Evolutionary conservation across 2,113 vertebrate species (phyloP).

Genomic region (Myotis yumanensis): DNA sequence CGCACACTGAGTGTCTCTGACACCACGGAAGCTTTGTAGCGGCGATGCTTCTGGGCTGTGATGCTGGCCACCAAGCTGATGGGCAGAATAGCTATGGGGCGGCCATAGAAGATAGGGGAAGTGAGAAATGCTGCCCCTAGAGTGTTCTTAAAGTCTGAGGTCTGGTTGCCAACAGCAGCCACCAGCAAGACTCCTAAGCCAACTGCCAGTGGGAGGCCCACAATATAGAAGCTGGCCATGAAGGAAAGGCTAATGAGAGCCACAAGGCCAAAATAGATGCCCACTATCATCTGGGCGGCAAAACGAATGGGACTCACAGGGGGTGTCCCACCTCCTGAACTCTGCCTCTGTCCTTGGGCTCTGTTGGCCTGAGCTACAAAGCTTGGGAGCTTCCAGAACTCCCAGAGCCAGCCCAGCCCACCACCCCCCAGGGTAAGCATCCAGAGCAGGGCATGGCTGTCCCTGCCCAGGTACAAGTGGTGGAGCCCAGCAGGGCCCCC

Average conservation of each 20-base stretch:
- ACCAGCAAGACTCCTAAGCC: constrained; percentile 92
- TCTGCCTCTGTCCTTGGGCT: neutral
- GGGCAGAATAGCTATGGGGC: constrained; percentile 87
- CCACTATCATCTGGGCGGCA: constrained; percentile 88
- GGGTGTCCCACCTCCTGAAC: constrained; percentile 51
- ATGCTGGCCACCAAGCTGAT: constrained; percentile 89
- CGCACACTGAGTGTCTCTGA: constrained; percentile 77
- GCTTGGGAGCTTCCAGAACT: constrained; percentile 88
- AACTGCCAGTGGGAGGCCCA: constrained; percentile 89
- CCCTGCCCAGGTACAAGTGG: constrained; percentile 92
- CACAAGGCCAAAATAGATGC: constrained; percentile 90
- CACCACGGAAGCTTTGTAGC: constrained; percentile 76
- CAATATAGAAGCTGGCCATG: constrained; percentile 87
- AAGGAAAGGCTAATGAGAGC: constrained; percentile 89
- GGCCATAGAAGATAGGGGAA: constrained; percentile 90
- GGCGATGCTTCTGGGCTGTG: constrained; percentile 85
- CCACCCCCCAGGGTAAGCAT: constrained; percentile 93
- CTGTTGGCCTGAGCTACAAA: constrained; percentile 88
- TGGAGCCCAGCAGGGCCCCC: constrained; percentile 92
- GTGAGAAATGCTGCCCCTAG: constrained; percentile 86
- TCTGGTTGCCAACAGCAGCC: constrained; percentile 88
- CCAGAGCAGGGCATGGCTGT: constrained; percentile 93
- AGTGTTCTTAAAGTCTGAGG: constrained; percentile 85
- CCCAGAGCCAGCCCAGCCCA: constrained; percentile 90
- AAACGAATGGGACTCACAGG: constrained; percentile 84